Base-by-base conservation (phyloP, 2,113 vertebrate species). In the Salvelinus alpinus region DNA sequence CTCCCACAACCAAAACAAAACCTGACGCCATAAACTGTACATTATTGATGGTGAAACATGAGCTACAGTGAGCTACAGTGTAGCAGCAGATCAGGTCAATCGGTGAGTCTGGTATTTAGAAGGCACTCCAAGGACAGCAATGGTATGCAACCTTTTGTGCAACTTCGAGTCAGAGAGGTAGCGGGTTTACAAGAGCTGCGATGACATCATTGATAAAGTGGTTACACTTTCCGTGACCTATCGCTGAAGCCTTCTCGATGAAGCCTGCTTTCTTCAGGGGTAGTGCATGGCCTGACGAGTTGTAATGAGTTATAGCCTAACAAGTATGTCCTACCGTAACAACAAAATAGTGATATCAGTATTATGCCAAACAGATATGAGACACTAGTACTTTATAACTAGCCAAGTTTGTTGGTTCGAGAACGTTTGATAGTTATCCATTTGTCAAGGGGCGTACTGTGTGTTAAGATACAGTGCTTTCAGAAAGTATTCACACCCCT, bases 11-110 rank as follows among this genome's bases (percentile, higher is more conserved):
- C 25, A 60, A 71, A 67, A 75, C 66, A 82, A 75, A 79, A 67
- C 5, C n/a, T 51, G 65, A 78, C 12, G 72, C 75, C 70, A 20
- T 51, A 20, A 47, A 65, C 14, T 0, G 20, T 88, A 12, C 73
- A 8, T 86, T 83, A 87, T 81, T 81, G 57, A 89, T 79, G 59
- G 65, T 44, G 83, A 47, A 74, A 67, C 71, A 25, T 25, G 25
- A 25, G 25, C 25, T 25, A 69, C 60, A 65, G 25, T 71, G 80
- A 85, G 77, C 78, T 68, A 22, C 76, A 8, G 65, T 81, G 76
- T 78, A 83, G 72, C 76, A 34, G 48, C 25, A 71, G 82, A 8
- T 87, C 69, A 0, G 47, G 73, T 88, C 67, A 62, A 71, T 70
- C 75, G 48, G 48, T n/a, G 65, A 38, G 29, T 67, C 22, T 2